Evolutionary conservation across 1,140 invertebrate genomes (phyloP).

Genomic region (Hermetia illucens): DNA sequence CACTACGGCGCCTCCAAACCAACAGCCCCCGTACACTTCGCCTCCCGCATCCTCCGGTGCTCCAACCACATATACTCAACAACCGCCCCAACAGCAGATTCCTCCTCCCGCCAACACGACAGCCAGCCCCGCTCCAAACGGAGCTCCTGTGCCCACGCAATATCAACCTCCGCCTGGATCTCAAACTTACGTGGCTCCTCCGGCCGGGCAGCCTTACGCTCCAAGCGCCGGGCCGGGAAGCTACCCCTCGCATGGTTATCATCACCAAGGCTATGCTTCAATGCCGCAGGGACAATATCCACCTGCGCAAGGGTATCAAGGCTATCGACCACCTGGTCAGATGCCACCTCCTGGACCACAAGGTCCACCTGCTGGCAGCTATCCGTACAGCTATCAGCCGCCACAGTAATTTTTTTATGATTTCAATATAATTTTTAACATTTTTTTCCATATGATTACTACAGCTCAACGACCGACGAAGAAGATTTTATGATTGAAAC

Average conservation of each 20-base stretch:
- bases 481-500: too few relatives aligned
- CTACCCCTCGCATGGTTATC: constrained; percentile 1
- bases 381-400: constrained; percentile 25
- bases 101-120: constrained; percentile 15
- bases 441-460: too few relatives aligned
- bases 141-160: constrained; percentile 23
- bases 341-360: constrained; percentile 26
- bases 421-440: neutral
- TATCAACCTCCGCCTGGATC: constrained; percentile 25
- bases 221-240: neutral
- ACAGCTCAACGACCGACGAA: too few relatives aligned
- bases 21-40: constrained; percentile 22
- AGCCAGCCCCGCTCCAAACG: constrained; percentile 17
- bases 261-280: constrained; percentile 15
- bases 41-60: constrained; percentile 13
- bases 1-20: constrained; percentile 15
- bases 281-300: constrained; percentile 25
- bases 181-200: constrained; percentile 3
- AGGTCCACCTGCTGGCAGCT: constrained; percentile 27
- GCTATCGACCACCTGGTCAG: constrained; percentile 12
- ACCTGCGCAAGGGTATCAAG: constrained; percentile 23
- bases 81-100: constrained; percentile 6
- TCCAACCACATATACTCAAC: constrained; percentile 7
- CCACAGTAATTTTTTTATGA: constrained; percentile 12
- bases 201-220: constrained; percentile 15